Evolutionary conservation across 2,888 invertebrate genomes (phyloP).

Genomic region (Myopa testacea): DNA sequence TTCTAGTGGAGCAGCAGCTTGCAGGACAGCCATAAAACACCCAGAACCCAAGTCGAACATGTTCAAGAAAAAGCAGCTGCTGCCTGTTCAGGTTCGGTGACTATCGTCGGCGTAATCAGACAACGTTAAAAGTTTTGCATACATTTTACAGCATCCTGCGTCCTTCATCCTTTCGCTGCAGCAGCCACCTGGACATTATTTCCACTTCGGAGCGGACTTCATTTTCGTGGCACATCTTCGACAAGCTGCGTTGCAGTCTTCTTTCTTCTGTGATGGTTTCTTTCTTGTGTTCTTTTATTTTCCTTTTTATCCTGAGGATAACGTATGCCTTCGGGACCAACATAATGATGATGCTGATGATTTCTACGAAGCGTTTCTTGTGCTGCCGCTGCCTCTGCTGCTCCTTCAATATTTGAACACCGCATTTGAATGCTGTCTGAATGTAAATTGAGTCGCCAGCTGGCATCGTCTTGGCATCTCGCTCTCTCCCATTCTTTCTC

Average conservation of each 20-base stretch:
- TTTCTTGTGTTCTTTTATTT: too few relatives aligned
- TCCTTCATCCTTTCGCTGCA: background rate
- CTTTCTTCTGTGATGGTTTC: background rate
- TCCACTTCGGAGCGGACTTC: constrained; percentile 20
- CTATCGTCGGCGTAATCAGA: too few relatives aligned
- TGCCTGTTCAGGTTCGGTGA: too few relatives aligned
- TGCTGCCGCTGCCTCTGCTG: background rate
- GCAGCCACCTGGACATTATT: constrained; percentile 17
- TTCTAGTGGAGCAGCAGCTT: too few relatives aligned
- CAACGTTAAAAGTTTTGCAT: constrained; percentile 12
- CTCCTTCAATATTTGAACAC: constrained; percentile 4
- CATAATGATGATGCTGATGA: constrained; percentile 1
- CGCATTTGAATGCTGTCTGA: constrained; percentile 18
- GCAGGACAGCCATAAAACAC: too few relatives aligned
- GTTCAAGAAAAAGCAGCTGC: too few relatives aligned
- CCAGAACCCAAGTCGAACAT: too few relatives aligned
- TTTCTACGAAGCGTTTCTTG: background rate
- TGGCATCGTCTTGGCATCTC: background rate
- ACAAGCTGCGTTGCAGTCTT: background rate
- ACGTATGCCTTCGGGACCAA: constrained; percentile 15
- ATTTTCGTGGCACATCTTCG: constrained; percentile 5
- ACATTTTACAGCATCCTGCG: constrained; percentile 2
- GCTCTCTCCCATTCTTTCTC: too few relatives aligned
- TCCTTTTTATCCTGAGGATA: background rate
- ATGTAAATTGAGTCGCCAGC: constrained; percentile 20